A percentile compares a stretch with the other conserved stretches of the same genome.
Conservation (phyloP, 2,113 vertebrate genomes). For the Perccottus glenii region DNA sequence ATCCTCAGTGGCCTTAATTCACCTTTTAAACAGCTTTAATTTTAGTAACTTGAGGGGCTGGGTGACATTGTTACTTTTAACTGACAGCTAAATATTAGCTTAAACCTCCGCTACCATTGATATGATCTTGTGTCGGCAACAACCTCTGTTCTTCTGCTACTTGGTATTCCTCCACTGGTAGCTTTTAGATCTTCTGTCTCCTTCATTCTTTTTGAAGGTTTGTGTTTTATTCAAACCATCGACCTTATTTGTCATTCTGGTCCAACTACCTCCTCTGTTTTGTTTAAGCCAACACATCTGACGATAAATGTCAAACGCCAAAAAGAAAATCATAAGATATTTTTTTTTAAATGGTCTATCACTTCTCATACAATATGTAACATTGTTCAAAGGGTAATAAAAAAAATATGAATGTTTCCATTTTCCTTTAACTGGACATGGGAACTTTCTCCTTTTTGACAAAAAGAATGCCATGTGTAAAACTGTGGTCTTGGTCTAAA, state of each 20-base stretch:
- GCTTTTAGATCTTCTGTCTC: constrained; percentile 54
- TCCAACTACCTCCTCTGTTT: constrained; percentile 26
- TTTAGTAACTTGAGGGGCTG: constrained; percentile 25
- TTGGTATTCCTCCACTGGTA: constrained; percentile 48
- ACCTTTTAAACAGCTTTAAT: constrained; percentile 26
- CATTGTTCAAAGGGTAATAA: too few relatives aligned
- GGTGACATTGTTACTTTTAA: constrained; percentile 42
- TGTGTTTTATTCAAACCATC: constrained; percentile 50
- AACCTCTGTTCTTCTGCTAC: constrained; percentile 34
- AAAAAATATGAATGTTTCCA: too few relatives aligned
- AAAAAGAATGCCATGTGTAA: too few relatives aligned
- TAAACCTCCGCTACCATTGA: constrained; percentile 28
- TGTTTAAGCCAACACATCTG: constrained; percentile 10
- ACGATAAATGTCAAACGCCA: constrained; percentile 15
- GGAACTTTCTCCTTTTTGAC: too few relatives aligned
- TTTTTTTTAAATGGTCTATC: constrained; percentile 2
- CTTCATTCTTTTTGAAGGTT: constrained; percentile 54
- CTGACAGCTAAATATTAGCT: constrained; percentile 33
- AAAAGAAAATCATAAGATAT: constrained; percentile 4
- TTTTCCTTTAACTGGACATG: too few relatives aligned
- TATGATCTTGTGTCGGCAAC: constrained; percentile 39
- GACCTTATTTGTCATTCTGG: constrained; percentile 36
- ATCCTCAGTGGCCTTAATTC: constrained; percentile 25
- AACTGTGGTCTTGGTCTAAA: too few relatives aligned
- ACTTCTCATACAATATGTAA: not conserved